phyloP scores from a whole-genome alignment of 2,113 vertebrate species.

The Menidia beryllina region DNA sequence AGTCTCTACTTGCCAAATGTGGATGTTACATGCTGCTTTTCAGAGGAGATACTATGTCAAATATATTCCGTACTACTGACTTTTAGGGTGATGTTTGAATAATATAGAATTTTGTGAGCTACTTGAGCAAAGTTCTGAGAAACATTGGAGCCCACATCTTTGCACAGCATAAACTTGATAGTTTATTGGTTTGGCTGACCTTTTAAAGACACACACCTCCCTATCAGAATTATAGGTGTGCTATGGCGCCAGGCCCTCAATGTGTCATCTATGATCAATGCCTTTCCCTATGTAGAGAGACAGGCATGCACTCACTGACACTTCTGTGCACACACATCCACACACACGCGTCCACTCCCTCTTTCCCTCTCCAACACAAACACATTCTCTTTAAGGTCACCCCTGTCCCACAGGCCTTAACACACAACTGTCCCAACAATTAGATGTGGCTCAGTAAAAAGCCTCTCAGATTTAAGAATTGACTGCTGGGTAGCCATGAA shows the following conservation, averaged over 20 bases:
- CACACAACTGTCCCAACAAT: slow-evolving; percentile 75
- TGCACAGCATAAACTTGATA: slow-evolving; percentile 55
- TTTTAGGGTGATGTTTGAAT: slow-evolving; percentile 4
- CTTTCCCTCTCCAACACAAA: slow-evolving; percentile 29
- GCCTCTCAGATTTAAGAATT: slow-evolving; percentile 66
- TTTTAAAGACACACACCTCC: slow-evolving; percentile 70
- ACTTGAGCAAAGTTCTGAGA: slow-evolving; percentile 34
- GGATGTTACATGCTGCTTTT: slow-evolving; percentile 17
- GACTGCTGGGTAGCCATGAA: slow-evolving; percentile 58
- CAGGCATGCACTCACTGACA: slow-evolving; percentile 50
- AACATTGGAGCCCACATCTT: slow-evolving; percentile 45
- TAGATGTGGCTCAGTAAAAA: slow-evolving; percentile 75
- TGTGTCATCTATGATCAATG: slow-evolving; percentile 79
- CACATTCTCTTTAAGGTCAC: slow-evolving; percentile 74
- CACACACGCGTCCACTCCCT: slow-evolving; percentile 18
- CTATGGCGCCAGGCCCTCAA: slow-evolving; percentile 64
- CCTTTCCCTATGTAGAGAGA: slow-evolving; percentile 64
- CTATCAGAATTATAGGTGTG: slow-evolving; percentile 71
- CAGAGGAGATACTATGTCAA: neutral
- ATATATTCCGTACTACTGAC: too few species aligned
- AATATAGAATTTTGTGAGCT: slow-evolving; percentile 25
- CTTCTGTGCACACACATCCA: slow-evolving; percentile 25
- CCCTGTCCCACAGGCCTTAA: slow-evolving; percentile 67
- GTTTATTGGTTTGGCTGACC: slow-evolving; percentile 74
- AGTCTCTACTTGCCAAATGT: slow-evolving; percentile 19